Percentiles rank a stretch among this genome's conserved stretches.
These are phyloP conservation scores for Sakesphorus luctuosus DNA, from an alignment of 2,113 vertebrate species.

Conservation along the genomic window DNA sequence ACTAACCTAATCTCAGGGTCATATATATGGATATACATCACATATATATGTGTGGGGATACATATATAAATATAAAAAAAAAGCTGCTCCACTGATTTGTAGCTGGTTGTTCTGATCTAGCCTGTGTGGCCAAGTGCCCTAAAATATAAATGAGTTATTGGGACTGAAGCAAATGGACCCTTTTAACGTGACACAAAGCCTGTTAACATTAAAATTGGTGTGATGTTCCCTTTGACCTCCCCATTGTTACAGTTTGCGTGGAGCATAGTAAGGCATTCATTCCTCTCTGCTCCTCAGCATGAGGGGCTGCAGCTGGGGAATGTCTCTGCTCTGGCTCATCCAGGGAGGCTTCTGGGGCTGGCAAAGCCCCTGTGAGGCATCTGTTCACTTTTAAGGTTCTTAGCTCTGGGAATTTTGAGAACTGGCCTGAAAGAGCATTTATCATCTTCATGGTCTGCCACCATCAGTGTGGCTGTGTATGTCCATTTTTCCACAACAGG, in stretches of 20 bases:
- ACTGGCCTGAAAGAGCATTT: neutral
- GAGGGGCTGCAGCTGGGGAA: slow-evolving; percentile 53
- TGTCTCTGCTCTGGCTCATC: slow-evolving; percentile 36
- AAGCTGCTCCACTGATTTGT: neutral
- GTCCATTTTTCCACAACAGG: neutral
- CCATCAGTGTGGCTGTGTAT: neutral
- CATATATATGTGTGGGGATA: neutral
- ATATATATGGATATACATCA: neutral
- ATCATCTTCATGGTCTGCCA: neutral
- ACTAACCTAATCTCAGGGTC: no score
- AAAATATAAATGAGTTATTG: slow-evolving; percentile 17
- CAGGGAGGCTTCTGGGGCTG: neutral
- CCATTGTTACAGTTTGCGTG: neutral
- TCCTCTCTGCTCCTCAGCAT: neutral
- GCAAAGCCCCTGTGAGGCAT: neutral
- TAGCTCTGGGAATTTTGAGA: neutral
- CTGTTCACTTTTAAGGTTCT: neutral
- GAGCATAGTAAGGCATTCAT: slow-evolving; percentile 49
- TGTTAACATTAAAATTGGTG: slow-evolving; percentile 47
- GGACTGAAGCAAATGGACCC: neutral
- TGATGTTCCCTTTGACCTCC: slow-evolving; percentile 39
- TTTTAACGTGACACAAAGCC: neutral
- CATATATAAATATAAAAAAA: neutral
- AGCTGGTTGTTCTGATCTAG: neutral
- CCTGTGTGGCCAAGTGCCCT: neutral